These are phyloP conservation scores for Yponomeuta cagnagella DNA, from an alignment of 2,888 invertebrate species.

Conservation along the genomic window DNA sequence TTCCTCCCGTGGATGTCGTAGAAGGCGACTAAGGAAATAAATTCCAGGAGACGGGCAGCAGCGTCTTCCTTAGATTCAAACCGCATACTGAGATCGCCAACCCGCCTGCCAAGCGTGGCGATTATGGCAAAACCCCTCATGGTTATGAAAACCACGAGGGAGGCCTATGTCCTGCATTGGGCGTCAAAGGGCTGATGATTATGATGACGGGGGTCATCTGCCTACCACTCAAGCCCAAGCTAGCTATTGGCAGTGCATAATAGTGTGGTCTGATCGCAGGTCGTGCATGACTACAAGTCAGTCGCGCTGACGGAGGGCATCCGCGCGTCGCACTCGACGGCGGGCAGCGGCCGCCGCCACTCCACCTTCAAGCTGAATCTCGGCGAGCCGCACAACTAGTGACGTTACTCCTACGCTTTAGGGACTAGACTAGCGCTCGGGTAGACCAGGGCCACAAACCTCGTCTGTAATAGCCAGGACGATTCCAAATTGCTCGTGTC, in stretches of 20 bases:
- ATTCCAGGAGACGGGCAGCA: no score
- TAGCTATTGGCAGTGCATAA: background rate
- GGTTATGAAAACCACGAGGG: no score
- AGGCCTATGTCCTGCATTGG: no score
- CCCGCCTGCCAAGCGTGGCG: no score
- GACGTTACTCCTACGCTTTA: background rate
- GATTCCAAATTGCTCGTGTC: background rate
- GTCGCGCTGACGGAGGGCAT: slow-evolving; percentile 19
- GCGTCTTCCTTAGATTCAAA: no score
- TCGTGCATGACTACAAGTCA: background rate
- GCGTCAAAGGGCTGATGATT: no score
- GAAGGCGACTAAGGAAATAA: no score
- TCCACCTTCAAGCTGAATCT: slow-evolving; percentile 42
- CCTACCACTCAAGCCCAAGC: no score
- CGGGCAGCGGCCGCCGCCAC: slow-evolving; percentile 43
- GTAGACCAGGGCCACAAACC: background rate
- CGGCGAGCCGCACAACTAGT: slow-evolving; percentile 20
- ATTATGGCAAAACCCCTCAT: no score
- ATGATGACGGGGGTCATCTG: no score
- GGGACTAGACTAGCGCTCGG: background rate
- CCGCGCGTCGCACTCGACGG: slow-evolving; percentile 47
- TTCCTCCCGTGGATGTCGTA: no score
- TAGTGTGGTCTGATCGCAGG: background rate
- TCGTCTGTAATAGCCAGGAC: background rate
- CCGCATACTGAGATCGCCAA: no score